Base-by-base conservation (phyloP, 35 echinoderm and acorn worm species). In the Heliocidaris tuberculata region DNA sequence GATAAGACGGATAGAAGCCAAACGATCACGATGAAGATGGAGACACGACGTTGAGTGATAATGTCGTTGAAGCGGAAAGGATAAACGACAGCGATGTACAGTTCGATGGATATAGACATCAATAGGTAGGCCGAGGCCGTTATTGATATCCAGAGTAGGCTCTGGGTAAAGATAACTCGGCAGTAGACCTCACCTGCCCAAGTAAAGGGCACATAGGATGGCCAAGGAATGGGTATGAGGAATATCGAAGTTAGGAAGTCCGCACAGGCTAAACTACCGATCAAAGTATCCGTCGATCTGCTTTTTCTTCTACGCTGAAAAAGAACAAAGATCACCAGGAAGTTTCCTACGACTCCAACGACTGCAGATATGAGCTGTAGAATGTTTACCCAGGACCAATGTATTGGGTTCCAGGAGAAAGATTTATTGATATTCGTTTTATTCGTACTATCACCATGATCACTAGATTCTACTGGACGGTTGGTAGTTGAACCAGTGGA, bases 1-100 rank as follows among this genome's bases (percentile, higher is more conserved):
- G 93, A 94, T 86, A 90, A 32, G n/a, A 87, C 48, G 5, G 94
- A 95, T n/a, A 86, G 48, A 8, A 95, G 13, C 94, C 94, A 95
- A 42, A 95, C 50, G 31, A 31, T n/a, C 7, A 32, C 29, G 27
- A 95, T 31, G 6, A 59, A 48, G 30, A 50, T 50, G n/a, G 19
- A 88, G 12, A 86, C 35, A 48, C 86, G 94, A 29, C 35, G 94
- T 52, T 13, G 86, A 31, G 13, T 85, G 21, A 50, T 32, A 19
- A 49, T 30, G 32, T 16, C 47, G 31, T 50, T 86, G 86, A 56
- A 90, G 17, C 86, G 50, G 5, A 95, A 16, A 48, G 94, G 94
- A 11, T 48, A 90, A 50, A 87, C 47, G 0, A 95, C 94, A 59
- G 94, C 94, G 16, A 95, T 31, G 31, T 65, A 95, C 50, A 50